A percentile compares a stretch with the other conserved stretches of the same genome.
phyloP scores from a whole-genome alignment of 2,888 invertebrate genomes.

The Melitaea athalia region DNA sequence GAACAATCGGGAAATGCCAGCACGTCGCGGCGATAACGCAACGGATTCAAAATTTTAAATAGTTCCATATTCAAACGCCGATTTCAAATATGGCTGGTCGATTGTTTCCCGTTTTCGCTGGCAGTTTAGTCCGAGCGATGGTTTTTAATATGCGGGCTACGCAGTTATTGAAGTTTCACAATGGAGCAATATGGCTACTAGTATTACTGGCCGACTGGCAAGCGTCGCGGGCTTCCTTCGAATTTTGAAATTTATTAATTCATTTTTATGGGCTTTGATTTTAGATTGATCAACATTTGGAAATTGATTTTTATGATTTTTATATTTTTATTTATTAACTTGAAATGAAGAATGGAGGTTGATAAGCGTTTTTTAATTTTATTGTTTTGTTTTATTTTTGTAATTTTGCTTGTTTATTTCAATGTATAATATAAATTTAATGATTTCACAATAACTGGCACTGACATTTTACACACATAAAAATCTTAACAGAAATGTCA shows the following conservation, averaged over 20 bases:
- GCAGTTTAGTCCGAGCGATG: conserved; percentile 61
- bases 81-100: conserved; percentile 77
- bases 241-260: conserved; percentile 2
- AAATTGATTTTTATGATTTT: neutral
- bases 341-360: neutral
- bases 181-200: conserved; percentile 68
- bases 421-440: conserved; percentile 14
- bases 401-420: neutral
- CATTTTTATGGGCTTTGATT: neutral
- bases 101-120: conserved; percentile 81
- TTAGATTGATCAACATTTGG: neutral
- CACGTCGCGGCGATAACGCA: conserved; percentile 79
- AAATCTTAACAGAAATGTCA: conserved; percentile 33
- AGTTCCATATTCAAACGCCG: conserved; percentile 77
- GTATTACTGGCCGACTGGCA: conserved; percentile 52
- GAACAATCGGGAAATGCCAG: conserved; percentile 77
- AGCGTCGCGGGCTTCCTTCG: conserved; percentile 43
- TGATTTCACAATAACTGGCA: conserved; percentile 11
- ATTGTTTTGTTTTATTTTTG: neutral
- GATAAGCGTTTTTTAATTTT: neutral
- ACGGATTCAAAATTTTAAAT: conserved; percentile 82
- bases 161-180: conserved; percentile 77
- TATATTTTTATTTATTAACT: neutral
- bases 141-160: conserved; percentile 80
- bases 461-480: conserved; percentile 30